Evolutionary conservation across 2,113 vertebrate species (phyloP), one percentile per base, ranked within the genome.

Genomic region (Microtus oregoni): DNA sequence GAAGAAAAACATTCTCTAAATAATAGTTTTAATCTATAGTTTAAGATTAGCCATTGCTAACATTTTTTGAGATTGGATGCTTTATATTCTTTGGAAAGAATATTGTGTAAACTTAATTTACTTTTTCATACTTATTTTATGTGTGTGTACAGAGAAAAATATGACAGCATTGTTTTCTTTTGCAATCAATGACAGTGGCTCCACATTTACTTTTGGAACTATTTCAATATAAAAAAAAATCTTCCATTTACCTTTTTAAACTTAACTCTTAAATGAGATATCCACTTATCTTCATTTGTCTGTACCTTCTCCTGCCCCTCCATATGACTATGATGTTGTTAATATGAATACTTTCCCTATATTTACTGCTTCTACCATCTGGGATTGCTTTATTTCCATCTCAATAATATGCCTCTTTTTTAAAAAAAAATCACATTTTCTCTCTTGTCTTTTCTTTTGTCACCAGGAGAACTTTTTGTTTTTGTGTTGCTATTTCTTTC

Each of bases 171-270:
- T 65, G 44, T 78, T 76, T 38, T 93, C 20, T 91, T 95, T 95
- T 44, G 94, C 44, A 94, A 81, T 94, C 92, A 96, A 86, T 97
- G 68, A 61, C 85, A 92, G 81, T 92, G 94, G 38, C 50, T 96
- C 88, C 70, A 73, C 58, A 89, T 92, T 95, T 86, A 83, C 73
- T 93, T 93, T 30, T 97, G 79, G 83, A 87, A n/a, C 26, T 78
- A 79, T 20, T 88, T 92, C 88, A 96, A 55, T 89, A 67, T 73
- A 26, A 35, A 67, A 41, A 41, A 52, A 89, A 15, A 86, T 52
- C 30, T 88, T 95, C 13, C 32, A 95, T 78, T 97, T 91, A 76
- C 86, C 38, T 87, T 82, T 47, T 91, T 91, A 88, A 93, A 55
- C 41, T 94, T 81, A 75, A 93, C 14, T 93, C 55, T 94, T 83